These are phyloP conservation scores for Perdita meconis DNA, from an alignment of 2,888 invertebrate species.

Conservation along the genomic window DNA sequence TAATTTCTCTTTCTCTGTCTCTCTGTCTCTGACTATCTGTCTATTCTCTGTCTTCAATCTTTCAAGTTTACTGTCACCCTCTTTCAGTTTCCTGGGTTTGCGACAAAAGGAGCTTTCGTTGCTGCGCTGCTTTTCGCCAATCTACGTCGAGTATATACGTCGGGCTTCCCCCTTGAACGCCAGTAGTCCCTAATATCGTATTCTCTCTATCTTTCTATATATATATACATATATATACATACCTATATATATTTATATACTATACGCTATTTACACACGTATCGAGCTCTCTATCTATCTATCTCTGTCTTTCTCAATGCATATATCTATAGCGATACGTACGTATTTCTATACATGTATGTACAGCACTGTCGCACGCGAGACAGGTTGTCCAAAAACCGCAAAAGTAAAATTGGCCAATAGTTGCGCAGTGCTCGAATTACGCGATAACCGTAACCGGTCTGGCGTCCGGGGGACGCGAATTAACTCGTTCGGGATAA, in stretches of 20 bases:
- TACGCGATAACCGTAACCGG: constrained; percentile 59
- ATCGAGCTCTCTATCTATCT: constrained; percentile 45
- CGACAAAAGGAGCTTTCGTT: constrained; percentile 82
- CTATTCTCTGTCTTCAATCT: constrained; percentile 59
- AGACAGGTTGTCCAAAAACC: constrained; percentile 55
- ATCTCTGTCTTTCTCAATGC: constrained; percentile 20
- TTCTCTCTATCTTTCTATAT: constrained; percentile 61
- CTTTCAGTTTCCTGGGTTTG: constrained; percentile 80
- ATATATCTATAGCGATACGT: constrained; percentile 48
- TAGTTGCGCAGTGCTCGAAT: constrained; percentile 82
- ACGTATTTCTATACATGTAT: constrained; percentile 47
- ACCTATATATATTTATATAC: constrained; percentile 35
- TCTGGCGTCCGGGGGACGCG: constrained; percentile 28
- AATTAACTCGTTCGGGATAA: constrained; percentile 6
- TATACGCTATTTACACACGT: constrained; percentile 56
- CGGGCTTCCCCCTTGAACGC: constrained; percentile 72
- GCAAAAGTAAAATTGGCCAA: constrained; percentile 79
- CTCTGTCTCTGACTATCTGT: constrained; percentile 37
- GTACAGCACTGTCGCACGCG: constrained; percentile 65
- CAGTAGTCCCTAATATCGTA: constrained; percentile 66
- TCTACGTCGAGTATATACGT: constrained; percentile 73
- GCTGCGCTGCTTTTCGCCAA: constrained; percentile 84
- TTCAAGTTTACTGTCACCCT: constrained; percentile 66
- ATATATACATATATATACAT: constrained; percentile 14
- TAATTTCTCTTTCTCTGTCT: constrained; percentile 34